Percentiles rank a stretch among this genome's conserved stretches.
phyloP scores from a whole-genome alignment of 35 echinoderm and acorn worm genomes.

The Strongylocentrotus purpuratus region DNA sequence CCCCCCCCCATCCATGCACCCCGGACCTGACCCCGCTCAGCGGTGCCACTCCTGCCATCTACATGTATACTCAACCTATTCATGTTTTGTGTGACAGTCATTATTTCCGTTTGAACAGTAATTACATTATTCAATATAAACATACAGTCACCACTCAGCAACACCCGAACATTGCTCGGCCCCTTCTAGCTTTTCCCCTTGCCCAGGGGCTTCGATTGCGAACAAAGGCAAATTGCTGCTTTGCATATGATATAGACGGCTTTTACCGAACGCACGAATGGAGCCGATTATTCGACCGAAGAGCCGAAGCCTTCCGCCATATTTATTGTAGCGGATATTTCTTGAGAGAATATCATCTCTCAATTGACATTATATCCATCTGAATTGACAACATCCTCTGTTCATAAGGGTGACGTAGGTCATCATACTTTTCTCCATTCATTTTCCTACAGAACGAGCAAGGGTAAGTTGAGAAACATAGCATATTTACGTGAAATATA shows the following conservation, averaged over 20 bases:
- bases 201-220: neutral
- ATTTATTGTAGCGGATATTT: constrained; percentile 27
- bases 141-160: neutral
- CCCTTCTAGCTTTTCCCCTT: neutral
- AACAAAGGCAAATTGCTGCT: neutral
- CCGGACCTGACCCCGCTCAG: too few relatives aligned
- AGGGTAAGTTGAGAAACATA: neutral
- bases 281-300: neutral
- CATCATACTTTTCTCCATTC: constrained; percentile 49
- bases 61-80: neutral
- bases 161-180: neutral
- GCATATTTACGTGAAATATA: neutral
- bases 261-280: constrained; percentile 32
- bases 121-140: neutral
- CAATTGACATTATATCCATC: constrained; percentile 48
- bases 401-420: constrained; percentile 40
- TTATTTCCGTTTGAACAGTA: neutral
- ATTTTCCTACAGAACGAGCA: constrained; percentile 53
- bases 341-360: constrained; percentile 41
- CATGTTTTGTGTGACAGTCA: neutral
- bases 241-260: neutral
- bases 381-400: constrained; percentile 1
- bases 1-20: too few relatives aligned
- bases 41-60: too few relatives aligned
- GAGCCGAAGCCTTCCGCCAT: constrained; percentile 26